Evolutionary conservation across 2,113 vertebrate genomes (phyloP), one percentile per base, ranked within the genome.

Genomic region (Phrynocephalus versicolor): DNA sequence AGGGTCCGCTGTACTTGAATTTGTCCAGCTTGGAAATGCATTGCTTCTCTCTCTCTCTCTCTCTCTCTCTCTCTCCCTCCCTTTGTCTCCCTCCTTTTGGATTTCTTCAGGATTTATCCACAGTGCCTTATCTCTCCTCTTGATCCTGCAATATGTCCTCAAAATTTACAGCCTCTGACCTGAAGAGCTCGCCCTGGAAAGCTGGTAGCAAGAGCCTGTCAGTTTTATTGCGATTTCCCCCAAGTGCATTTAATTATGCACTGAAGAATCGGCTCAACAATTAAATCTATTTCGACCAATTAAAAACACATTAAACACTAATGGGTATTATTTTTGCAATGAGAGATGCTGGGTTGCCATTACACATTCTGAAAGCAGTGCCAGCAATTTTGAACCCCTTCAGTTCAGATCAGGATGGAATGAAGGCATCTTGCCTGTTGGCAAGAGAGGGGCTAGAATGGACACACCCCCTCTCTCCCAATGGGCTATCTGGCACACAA

Each of bases 61-160:
- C 92, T 94, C 91, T 92, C 84, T 88, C 88, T 83, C 76, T 51
- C 69, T 76, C 91, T 92, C 84, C 88, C 88, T 83, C 77, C 89
- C 45, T 94, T 91, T 94, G 91, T 92, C 84, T 88, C 88, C 82
- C 76, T 51, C 69, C 94, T 88, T 88, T 83, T 90, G 89, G 87
- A 79, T 90, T 90, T 86, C 86, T 75, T 91, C 3, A 74, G 89
- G 91, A 94, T 94, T 94, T 93, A 94, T 95, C 89, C 81, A 78
- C 19, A 1, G 72, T 85, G 86, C 90, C 87, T 82, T 88, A 89
- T 93, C 88, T 93, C 83, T 69, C 92, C 85, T 91, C 87, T 89
- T 18, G 82, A 72, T 95, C 92, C 91, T 82, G 90, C 88, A 90
- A 80, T 87, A 92, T 67, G 94, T 86, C 74, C 71, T 76, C 87